Evolutionary conservation across 2,797 vertebrate species (phyloP).

Genomic region (Esox masquinongy): DNA sequence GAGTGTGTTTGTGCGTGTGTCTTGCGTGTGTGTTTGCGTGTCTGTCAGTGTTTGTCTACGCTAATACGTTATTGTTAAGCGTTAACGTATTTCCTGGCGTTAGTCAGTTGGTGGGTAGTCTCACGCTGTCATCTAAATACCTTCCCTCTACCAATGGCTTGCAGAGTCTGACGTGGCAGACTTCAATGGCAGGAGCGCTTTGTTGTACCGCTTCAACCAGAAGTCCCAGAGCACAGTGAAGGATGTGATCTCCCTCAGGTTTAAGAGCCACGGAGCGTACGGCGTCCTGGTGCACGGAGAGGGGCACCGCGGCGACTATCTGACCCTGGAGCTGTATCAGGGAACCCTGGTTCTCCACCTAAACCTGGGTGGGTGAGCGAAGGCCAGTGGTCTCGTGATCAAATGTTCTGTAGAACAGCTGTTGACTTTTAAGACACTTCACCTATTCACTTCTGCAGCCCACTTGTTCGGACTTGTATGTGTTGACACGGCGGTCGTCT

Average conservation of each 20-base stretch:
- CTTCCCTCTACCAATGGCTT: neutral
- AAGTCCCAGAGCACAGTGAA: conserved; percentile 84
- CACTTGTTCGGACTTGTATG: too few relatives aligned
- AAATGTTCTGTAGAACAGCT: neutral
- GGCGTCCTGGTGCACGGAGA: conserved; percentile 92
- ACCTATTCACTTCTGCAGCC: too few relatives aligned
- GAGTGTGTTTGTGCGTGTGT: neutral
- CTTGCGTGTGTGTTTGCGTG: neutral
- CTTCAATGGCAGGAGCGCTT: conserved; percentile 89
- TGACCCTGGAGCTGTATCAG: conserved; percentile 88
- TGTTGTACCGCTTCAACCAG: conserved; percentile 89
- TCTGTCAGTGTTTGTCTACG: neutral
- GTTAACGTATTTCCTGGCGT: neutral
- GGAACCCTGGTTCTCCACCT: conserved; percentile 86
- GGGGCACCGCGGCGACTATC: conserved; percentile 88
- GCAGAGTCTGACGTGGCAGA: conserved; percentile 88
- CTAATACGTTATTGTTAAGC: neutral
- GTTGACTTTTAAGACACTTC: too few relatives aligned
- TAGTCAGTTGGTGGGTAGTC: neutral
- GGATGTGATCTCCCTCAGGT: conserved; percentile 90
- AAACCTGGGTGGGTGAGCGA: conserved; percentile 80
- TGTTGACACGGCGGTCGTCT: too few relatives aligned
- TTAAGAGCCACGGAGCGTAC: conserved; percentile 88
- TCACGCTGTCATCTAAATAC: neutral
- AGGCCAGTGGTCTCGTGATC: neutral